Base-by-base conservation (phyloP, 2,888 invertebrate species). In the Eupithecia subumbrata region DNA sequence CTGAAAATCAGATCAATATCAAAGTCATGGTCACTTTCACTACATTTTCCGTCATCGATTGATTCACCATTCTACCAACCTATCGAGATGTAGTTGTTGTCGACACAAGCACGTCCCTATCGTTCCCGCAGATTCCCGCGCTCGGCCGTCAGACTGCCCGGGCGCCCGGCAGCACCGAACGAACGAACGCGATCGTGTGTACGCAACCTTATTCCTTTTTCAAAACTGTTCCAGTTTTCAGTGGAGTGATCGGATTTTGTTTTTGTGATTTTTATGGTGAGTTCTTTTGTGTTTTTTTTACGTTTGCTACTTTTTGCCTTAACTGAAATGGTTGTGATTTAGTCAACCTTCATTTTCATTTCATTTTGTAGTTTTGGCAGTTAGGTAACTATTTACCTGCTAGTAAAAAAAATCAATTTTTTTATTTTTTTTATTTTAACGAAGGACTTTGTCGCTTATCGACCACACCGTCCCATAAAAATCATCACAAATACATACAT, bases 101-200 rank as follows among this genome's bases (percentile, higher is more conserved):
- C 89, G 88, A 89, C 84, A 85, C 63, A 8, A 25, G 45, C 76
- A 80, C 90, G 84, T 88, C 89, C 86, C 90, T 92, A 88, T 76
- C 52, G 73, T 78, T 85, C 82, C 81, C 82, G 82, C 82, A 81
- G 85, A 76, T 71, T 84, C 86, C 84, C 87, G 89, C 86, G 86
- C 82, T 78, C 80, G 60, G 84, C 85, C 80, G 85, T 85, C 83
- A 79, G 89, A 90, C 91, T 90, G 93, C 88, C 91, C 94, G 91
- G 90, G 91, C 92, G 93, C 90, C 91, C 91, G 91, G 91, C 93
- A 90, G 91, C 91, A 88, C 87, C 94, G 94, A 94, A 94, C 94
- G 94, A 94, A 94, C 94, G 94, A 94, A 88, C 82, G 91, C 92
- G 90, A 88, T 87, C 89, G 92, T 91, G 91, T 92, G 89, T 91